phyloP scores from a whole-genome alignment of 2,888 invertebrate genomes.

The Synanthedon vespiformis region DNA sequence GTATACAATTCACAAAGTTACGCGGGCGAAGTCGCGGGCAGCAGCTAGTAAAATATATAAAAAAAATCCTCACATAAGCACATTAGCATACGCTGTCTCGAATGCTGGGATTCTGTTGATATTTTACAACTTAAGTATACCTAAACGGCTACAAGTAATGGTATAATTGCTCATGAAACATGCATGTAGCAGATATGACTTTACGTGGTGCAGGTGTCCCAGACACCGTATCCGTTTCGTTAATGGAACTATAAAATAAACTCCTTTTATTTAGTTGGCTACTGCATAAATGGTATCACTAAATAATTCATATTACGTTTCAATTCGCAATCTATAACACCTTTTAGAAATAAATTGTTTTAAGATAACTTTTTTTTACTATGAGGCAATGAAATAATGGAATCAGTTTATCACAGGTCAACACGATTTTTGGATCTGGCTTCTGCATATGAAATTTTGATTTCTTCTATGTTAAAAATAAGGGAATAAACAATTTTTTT shows the following conservation, averaged over 20 bases:
- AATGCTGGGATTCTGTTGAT: neutral
- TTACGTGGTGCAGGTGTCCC: neutral
- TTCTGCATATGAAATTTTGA: too few relatives aligned
- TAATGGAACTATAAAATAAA: neutral
- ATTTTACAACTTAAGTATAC: neutral
- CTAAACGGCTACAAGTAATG: neutral
- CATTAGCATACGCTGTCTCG: neutral
- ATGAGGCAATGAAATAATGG: too few relatives aligned
- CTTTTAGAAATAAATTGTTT: too few relatives aligned
- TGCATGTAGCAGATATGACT: slow-evolving; percentile 4
- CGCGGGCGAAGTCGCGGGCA: too few relatives aligned
- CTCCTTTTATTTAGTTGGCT: neutral
- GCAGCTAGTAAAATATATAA: too few relatives aligned
- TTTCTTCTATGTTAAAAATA: too few relatives aligned
- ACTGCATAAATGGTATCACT: neutral
- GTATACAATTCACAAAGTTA: too few relatives aligned
- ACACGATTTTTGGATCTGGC: too few relatives aligned
- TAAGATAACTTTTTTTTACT: too few relatives aligned
- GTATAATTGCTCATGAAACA: slow-evolving; percentile 43
- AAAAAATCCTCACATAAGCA: neutral
- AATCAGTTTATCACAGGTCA: too few relatives aligned
- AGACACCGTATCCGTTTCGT: neutral
- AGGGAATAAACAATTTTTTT: too few relatives aligned
- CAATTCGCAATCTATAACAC: neutral
- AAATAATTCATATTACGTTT: neutral